Conservation (phyloP, 1,140 invertebrate species). For the Megalopta genalis region DNA sequence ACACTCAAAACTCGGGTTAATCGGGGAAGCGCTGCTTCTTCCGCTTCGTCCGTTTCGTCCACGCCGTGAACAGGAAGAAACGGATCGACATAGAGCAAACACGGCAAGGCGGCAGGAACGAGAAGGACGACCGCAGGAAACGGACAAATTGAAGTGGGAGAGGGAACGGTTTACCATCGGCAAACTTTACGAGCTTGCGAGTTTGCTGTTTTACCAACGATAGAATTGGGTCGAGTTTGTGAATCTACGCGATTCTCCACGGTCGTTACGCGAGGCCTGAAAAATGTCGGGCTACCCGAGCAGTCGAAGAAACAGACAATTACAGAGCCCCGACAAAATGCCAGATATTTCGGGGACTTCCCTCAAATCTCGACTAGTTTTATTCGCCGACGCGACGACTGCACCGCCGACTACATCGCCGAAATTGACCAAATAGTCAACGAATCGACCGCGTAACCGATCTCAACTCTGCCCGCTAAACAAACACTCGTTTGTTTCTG, state of each 20-base stretch:
- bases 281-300: background rate
- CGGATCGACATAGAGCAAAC: constrained; percentile 14
- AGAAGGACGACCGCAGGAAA: constrained; percentile 19
- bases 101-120: constrained; percentile 2
- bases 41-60: too few species aligned
- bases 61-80: constrained; percentile 7
- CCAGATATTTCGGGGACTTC: background rate
- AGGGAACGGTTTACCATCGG: constrained; percentile 63
- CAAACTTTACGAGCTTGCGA: constrained; percentile 65
- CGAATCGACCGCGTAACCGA: constrained; percentile 32
- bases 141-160: constrained; percentile 6
- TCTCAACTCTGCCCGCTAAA: constrained; percentile 18
- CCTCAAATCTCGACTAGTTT: too few species aligned
- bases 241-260: constrained; percentile 7
- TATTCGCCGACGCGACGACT: too few species aligned
- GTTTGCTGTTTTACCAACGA: constrained; percentile 67
- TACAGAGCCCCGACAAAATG: background rate
- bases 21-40: constrained; percentile 58
- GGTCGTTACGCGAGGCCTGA: background rate
- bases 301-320: background rate
- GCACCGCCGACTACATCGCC: background rate
- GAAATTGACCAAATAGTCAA: constrained; percentile 7
- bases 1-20: constrained; percentile 76
- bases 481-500: constrained; percentile 39
- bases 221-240: constrained; percentile 65